Base-by-base conservation (phyloP, 1,140 invertebrate genomes). In the Saxidomus purpurata region DNA sequence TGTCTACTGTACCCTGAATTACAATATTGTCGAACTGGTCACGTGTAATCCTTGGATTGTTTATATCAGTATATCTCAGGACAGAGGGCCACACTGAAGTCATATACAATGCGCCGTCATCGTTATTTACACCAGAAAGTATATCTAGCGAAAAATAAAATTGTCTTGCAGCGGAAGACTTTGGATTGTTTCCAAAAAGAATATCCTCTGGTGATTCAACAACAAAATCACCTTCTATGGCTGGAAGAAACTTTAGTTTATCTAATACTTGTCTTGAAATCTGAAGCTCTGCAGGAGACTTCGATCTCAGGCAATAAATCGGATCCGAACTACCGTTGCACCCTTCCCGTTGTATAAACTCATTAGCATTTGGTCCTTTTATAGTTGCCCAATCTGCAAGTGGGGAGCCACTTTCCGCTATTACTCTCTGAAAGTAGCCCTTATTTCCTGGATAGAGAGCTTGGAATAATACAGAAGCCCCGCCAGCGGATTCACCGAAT, bases 401-500 rank as follows among this genome's bases (percentile, higher is more conserved):
- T 19, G 79, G 81, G 1, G 90, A 52, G 0, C 92, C 92, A 87
- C 92, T 93, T 69, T 93, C 71, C 25, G 86, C 74, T 31, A 93
- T 92, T 0, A 91, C 90, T 22, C 91, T 80, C 28, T 89, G 63
- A 55, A 93, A 93, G 0, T 90, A 36, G 25, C 91, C 91, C 55
- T 84, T 80, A n/a, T 91, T 92, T 34, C 63, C 74, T 1, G 93
- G 90, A 77, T 83, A 90, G 31, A 94, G 28, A 2, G 90, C 79
- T 2, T 91, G 89, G 8, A 90, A 61, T 0, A 86, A 38, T 1
- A 91, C 90, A 55, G 91, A 92, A 13, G 77, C 82, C 0, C 80
- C 82, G 2, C 94, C 93, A 9, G 97, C 96, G 0, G 96, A 97
- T 94, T 98, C 97, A 1, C 98, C 98, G 79, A 97, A 96, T 1